Conservation (phyloP, 2,888 invertebrate species). For the Coleophora flavipennella region DNA sequence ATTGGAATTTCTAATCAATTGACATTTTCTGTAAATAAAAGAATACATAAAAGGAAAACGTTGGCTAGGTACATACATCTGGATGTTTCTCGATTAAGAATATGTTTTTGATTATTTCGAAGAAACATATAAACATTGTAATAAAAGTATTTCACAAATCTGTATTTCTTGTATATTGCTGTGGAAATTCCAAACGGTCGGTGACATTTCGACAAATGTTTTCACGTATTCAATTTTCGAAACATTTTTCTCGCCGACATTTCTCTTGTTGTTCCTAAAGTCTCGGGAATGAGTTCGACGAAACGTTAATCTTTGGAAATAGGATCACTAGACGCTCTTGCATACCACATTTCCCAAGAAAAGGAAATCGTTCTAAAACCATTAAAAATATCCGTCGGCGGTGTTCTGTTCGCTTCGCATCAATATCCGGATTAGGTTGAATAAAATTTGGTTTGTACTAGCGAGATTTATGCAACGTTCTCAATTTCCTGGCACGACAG, state of each 20-base stretch:
- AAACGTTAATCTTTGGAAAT: conserved; percentile 38
- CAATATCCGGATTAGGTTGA: conserved; percentile 70
- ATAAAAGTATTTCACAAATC: background rate
- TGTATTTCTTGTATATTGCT: background rate
- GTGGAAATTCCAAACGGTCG: conserved; percentile 11
- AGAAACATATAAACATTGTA: too few relatives aligned
- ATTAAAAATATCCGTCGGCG: conserved; percentile 38
- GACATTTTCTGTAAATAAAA: conserved; percentile 13
- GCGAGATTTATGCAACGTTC: conserved; percentile 69
- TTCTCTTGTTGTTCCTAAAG: conserved; percentile 33
- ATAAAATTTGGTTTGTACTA: conserved; percentile 69
- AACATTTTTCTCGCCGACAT: conserved; percentile 53
- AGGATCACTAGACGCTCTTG: conserved; percentile 25
- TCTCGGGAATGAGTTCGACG: conserved; percentile 32
- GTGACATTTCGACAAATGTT: conserved; percentile 43
- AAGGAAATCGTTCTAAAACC: conserved; percentile 19
- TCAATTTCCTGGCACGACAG: conserved; percentile 71
- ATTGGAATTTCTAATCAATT: conserved; percentile 61
- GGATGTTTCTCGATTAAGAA: background rate
- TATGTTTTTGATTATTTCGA: background rate
- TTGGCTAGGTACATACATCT: conserved; percentile 9
- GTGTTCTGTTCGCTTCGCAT: conserved; percentile 54
- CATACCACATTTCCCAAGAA: conserved; percentile 17
- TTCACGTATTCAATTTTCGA: conserved; percentile 62
- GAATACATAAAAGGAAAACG: conserved; percentile 3